Conservation (phyloP, 2,888 invertebrate genomes). For the Achlya flavicornis region DNA sequence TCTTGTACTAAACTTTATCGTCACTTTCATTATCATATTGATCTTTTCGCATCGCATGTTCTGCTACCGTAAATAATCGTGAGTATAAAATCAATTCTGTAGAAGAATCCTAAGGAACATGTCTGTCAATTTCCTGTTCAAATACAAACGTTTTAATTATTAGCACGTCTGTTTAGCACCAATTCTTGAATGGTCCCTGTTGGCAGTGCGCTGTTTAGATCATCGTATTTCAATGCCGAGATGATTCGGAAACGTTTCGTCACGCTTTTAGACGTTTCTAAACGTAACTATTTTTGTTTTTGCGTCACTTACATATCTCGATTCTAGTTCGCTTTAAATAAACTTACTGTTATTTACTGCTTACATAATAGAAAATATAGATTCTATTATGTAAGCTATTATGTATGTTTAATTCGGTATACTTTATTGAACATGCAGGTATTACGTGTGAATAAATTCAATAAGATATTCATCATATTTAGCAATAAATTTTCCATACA, state of each 20-base stretch:
- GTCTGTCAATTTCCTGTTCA: slow-evolving; percentile 16
- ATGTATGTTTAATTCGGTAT: too few relatives aligned
- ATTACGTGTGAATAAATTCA: not conserved
- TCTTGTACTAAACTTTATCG: not conserved
- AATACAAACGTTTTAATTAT: slow-evolving; percentile 39
- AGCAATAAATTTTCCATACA: not conserved
- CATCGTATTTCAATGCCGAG: slow-evolving; percentile 54
- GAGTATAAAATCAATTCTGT: slow-evolving; percentile 4
- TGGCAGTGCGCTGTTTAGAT: slow-evolving; percentile 43
- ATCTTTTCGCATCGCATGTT: not conserved
- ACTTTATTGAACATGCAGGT: not conserved
- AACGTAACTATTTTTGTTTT: slow-evolving; percentile 1
- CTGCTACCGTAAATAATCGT: slow-evolving; percentile 14
- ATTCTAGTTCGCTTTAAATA: not conserved
- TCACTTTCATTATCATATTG: slow-evolving; percentile 4
- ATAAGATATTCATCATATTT: not conserved
- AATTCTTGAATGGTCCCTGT: slow-evolving; percentile 50
- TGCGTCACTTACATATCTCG: not conserved
- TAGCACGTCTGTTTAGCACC: slow-evolving; percentile 53
- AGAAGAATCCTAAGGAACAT: not conserved
- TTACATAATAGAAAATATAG: not conserved
- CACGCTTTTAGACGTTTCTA: slow-evolving; percentile 8
- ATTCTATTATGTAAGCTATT: too few relatives aligned
- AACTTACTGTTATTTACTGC: not conserved
- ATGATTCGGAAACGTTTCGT: slow-evolving; percentile 39